phyloP scores from a whole-genome alignment of 37 sponge, comb jelly and placozoan species.

The Cliona cf. orientalis region DNA sequence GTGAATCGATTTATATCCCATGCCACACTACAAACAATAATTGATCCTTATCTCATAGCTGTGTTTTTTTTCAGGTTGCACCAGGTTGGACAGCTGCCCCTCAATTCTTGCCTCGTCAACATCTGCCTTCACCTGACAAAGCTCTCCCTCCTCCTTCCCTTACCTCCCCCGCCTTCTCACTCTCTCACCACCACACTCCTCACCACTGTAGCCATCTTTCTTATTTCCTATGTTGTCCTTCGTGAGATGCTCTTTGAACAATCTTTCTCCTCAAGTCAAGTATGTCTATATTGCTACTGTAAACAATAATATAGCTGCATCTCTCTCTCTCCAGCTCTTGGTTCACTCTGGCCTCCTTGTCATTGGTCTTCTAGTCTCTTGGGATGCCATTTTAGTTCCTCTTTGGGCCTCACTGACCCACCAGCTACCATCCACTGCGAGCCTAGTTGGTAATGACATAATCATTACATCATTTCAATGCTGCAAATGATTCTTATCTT shows the following conservation, averaged over 20 bases:
- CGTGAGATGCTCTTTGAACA: conserved; percentile 27
- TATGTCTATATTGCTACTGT: no score
- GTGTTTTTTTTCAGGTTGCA: conserved; percentile 27
- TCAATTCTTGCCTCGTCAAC: background rate
- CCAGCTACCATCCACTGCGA: conserved; percentile 37
- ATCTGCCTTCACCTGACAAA: conserved; percentile 66
- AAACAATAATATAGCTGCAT: background rate
- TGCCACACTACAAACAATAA: no score
- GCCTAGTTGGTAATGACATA: conserved; percentile 26
- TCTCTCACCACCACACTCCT: conserved; percentile 36
- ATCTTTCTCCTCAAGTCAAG: no score
- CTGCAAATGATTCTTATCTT: background rate
- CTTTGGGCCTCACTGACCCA: conserved; percentile 61
- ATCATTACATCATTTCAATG: background rate
- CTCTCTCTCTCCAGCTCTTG: conserved; percentile 28
- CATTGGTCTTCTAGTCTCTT: conserved; percentile 54
- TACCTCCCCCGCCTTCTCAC: conserved; percentile 15
- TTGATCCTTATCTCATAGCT: background rate
- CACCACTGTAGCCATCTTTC: conserved; percentile 36
- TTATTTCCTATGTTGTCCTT: conserved; percentile 33
- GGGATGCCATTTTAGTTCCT: conserved; percentile 52
- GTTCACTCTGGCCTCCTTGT: conserved; percentile 36
- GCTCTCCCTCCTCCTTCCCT: conserved; percentile 60
- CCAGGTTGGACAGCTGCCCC: background rate
- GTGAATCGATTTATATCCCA: no score